Conservation (phyloP, 2,888 invertebrate genomes). For the Watsonalla binaria region DNA sequence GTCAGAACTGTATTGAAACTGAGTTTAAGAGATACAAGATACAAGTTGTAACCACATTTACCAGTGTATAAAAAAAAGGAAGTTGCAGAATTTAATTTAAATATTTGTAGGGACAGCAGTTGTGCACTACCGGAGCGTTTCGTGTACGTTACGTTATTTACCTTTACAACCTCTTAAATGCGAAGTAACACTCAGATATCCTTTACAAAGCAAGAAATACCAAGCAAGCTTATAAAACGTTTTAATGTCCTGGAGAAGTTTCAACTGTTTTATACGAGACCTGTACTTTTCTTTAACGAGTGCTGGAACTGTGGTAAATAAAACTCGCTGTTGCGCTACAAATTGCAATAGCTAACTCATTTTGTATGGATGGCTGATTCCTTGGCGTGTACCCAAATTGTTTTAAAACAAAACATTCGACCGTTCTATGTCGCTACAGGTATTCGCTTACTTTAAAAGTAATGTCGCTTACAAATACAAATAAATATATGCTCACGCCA, state of each 20-base stretch:
- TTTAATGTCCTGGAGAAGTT: neutral
- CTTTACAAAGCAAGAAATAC: neutral
- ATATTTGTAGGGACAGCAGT: too few species aligned
- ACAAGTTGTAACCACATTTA: too few species aligned
- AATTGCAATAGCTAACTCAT: conserved; percentile 5
- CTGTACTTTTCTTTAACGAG: conserved; percentile 1
- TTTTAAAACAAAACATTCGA: conserved; percentile 2
- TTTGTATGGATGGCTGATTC: conserved; percentile 7
- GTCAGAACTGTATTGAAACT: too few species aligned
- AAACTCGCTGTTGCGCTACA: conserved; percentile 3
- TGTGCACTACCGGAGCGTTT: too few species aligned
- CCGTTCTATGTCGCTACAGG: neutral
- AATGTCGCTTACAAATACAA: too few species aligned
- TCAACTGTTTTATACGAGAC: conserved; percentile 1
- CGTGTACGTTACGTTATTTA: too few species aligned
- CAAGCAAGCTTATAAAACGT: neutral
- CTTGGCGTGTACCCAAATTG: conserved; percentile 4
- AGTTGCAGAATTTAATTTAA: too few species aligned
- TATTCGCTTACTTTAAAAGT: neutral
- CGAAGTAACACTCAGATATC: neutral
- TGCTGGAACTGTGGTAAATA: conserved; percentile 4
- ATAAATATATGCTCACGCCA: too few species aligned
- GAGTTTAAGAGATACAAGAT: too few species aligned
- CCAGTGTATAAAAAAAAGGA: too few species aligned
- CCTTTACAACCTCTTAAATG: neutral